Percentiles rank a stretch among this genome's conserved stretches.
Evolutionary conservation across 2,113 vertebrate genomes (phyloP).

Genomic region (Plecotus auritus): DNA sequence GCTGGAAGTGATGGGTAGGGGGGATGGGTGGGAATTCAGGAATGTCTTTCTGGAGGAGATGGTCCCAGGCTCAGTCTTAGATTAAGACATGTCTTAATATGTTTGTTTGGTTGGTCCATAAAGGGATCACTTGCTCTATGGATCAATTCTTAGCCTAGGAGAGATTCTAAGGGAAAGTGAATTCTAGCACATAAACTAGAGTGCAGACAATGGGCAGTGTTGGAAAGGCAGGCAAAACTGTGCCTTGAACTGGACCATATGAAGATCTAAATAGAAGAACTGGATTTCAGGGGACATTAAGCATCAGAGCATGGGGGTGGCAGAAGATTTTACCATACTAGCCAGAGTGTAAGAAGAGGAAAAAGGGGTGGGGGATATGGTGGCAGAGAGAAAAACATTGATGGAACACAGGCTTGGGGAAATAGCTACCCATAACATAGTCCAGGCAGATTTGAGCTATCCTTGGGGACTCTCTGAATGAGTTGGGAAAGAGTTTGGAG

Average conservation of each 20-base stretch:
- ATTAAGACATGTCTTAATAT: not conserved
- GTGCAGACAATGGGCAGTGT: not conserved
- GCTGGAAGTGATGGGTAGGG: not conserved
- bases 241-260: not conserved
- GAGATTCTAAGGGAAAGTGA: not conserved
- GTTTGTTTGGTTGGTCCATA: not conserved
- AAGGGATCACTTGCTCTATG: not conserved
- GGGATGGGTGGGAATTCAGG: not conserved
- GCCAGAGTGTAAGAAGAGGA: not conserved
- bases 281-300: not conserved
- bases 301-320: not conserved
- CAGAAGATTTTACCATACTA: not conserved
- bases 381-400: not conserved
- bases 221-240: not conserved
- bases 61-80: not conserved
- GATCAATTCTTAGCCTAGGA: not conserved
- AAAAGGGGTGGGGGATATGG: not conserved
- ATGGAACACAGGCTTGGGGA: not conserved
- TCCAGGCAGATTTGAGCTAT: not conserved
- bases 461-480: not conserved
- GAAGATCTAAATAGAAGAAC: not conserved
- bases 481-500: not conserved
- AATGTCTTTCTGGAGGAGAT: not conserved
- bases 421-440: not conserved
- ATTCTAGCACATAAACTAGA: not conserved